Percentiles rank a stretch among this genome's conserved stretches.
These are phyloP conservation scores for Strongylocentrotus purpuratus DNA, from an alignment of 35 echinoderm and acorn worm genomes.

Conservation along the genomic window DNA sequence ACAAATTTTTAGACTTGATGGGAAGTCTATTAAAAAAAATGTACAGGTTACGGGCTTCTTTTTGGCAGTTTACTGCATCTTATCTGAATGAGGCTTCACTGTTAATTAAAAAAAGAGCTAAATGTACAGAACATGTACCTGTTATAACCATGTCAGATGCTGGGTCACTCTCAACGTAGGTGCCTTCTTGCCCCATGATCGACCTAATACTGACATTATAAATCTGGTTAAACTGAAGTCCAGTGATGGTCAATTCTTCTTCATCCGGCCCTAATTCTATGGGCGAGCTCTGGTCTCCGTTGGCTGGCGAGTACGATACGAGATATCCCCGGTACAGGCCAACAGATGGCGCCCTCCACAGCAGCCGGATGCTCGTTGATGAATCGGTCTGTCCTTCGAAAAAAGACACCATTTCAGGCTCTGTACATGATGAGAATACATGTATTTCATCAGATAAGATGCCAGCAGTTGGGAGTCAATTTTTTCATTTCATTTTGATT, in stretches of 20 bases:
- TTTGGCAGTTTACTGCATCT: too few species aligned
- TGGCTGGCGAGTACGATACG: background rate
- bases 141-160: background rate
- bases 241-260: constrained; percentile 30
- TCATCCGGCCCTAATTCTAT: background rate
- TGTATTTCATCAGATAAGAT: too few species aligned
- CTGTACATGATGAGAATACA: background rate
- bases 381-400: background rate
- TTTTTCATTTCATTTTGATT: too few species aligned
- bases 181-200: background rate
- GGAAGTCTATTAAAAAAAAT: too few species aligned
- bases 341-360: background rate
- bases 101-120: too few species aligned
- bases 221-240: background rate
- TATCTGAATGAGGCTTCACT: too few species aligned
- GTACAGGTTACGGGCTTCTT: too few species aligned
- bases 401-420: background rate
- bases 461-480: too few species aligned
- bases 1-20: too few species aligned
- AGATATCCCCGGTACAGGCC: background rate
- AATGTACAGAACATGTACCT: background rate
- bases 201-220: background rate
- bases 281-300: constrained; percentile 27
- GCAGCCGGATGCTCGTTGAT: background rate
- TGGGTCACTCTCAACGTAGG: background rate